Evolutionary conservation across 2,888 invertebrate species (phyloP).

Genomic region (Acanthosepion esculentum): DNA sequence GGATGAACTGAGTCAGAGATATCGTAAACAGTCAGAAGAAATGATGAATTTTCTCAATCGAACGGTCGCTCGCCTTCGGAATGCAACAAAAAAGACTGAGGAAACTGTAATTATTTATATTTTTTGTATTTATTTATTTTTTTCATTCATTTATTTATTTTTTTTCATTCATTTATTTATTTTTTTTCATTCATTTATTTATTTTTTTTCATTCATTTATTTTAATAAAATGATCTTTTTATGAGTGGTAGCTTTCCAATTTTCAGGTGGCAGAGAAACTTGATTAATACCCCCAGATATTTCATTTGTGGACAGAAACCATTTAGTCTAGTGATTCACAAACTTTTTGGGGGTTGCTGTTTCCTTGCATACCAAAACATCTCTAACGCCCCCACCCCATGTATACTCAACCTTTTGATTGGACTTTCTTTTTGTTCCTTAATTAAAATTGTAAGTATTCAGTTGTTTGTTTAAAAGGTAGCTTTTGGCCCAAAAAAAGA

Average conservation of each 20-base stretch:
- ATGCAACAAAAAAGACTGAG: conserved; percentile 78
- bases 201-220: background rate
- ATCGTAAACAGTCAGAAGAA: conserved; percentile 96
- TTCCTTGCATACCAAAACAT: too few species aligned
- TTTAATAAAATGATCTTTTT: background rate
- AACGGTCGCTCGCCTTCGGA: conserved; percentile 80
- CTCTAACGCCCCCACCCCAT: too few species aligned
- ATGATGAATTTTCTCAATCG: conserved; percentile 88
- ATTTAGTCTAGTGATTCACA: too few species aligned
- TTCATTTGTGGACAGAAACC: too few species aligned
- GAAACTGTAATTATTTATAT: conserved; percentile 76
- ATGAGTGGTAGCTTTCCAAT: background rate
- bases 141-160: background rate
- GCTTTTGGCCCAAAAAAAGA: too few species aligned
- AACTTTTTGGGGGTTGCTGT: too few species aligned
- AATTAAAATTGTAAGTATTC: too few species aligned
- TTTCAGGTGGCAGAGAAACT: background rate
- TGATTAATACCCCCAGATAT: too few species aligned
- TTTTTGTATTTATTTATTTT: background rate
- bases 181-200: too few species aligned
- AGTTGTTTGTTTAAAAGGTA: too few species aligned
- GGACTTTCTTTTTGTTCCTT: too few species aligned
- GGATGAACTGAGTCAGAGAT: conserved; percentile 94
- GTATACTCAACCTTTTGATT: too few species aligned
- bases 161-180: background rate